Base-by-base conservation (phyloP, 1,140 invertebrate species). In the Holcopasites calliopsidis region DNA sequence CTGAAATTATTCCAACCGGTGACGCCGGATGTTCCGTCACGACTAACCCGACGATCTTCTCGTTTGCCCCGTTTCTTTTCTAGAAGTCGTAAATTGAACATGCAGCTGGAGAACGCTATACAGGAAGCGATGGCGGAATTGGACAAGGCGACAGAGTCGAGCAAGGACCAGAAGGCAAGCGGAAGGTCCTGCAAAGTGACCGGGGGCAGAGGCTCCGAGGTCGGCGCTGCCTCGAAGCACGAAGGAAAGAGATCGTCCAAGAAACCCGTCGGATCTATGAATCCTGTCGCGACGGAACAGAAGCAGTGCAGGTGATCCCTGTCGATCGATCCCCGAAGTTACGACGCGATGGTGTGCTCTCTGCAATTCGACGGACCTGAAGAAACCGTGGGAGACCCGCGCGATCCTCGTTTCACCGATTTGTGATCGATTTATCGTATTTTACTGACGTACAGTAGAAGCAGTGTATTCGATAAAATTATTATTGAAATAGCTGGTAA, bases 11-110 rank as follows among this genome's bases (percentile, higher is more conserved):
- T n/a, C 26, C 49, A 49, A 40, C 16, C 28, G 23, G 31, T 18
- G 3, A 16, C n/a, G 52, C 64, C 42, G 42, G 47, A 11, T 65
- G 38, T 55, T 47, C 28, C 54, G 2, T 31, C 49, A 61, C 35
- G 75, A 77, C 61, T 84, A 82, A 79, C 72, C 44, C 61, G 55
- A 80, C 70, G 58, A 80, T 83, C 80, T 75, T 83, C 57, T 79
- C 50, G 75, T 82, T 85, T 70, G 58, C 64, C 78, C 70, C 61
- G 66, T 69, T 58, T 77, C 70, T 70, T 68, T 85, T 85, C 69
- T 82, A 96, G 96, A 94, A 96, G 96, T 93, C 94, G 96, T 93
- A 97, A 97, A 95, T 92, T 97, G 93, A 97, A 97, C 92, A 94
- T 94, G 83, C 94, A 96, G 88, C 91, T 97, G 83, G 96, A 97